These are phyloP conservation scores for Maconellicoccus hirsutus DNA, from an alignment of 1,140 invertebrate species.

Conservation along the genomic window DNA sequence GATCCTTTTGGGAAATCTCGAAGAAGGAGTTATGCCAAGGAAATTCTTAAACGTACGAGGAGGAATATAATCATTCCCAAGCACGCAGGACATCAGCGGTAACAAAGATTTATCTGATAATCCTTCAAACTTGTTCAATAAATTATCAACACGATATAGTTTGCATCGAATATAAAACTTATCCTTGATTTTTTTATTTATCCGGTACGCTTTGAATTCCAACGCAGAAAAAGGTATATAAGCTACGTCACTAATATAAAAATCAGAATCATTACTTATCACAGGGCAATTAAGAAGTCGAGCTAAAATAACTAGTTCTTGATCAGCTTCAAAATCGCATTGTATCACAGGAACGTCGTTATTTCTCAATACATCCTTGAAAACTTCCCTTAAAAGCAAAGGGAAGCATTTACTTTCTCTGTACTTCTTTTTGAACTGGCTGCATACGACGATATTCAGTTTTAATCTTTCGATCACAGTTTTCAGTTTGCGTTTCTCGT, in stretches of 20 bases:
- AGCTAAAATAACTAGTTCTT: slow-evolving; percentile 62
- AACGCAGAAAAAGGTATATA: slow-evolving; percentile 68
- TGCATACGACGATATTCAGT: slow-evolving; percentile 41
- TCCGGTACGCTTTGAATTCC: slow-evolving; percentile 32
- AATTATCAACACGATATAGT: slow-evolving; percentile 57
- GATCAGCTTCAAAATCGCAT: slow-evolving; percentile 77
- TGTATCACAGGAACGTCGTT: slow-evolving; percentile 51
- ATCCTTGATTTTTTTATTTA: slow-evolving; percentile 27
- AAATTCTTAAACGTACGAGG: slow-evolving; percentile 45
- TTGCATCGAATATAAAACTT: slow-evolving; percentile 44
- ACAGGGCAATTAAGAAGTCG: slow-evolving; percentile 64
- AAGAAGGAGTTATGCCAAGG: background rate
- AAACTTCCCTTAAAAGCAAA: slow-evolving; percentile 54
- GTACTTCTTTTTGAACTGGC: slow-evolving; percentile 21
- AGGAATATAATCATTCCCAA: slow-evolving; percentile 81
- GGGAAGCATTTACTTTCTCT: slow-evolving; percentile 43
- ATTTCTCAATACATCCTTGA: slow-evolving; percentile 50
- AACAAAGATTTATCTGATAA: slow-evolving; percentile 20
- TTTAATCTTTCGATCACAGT: slow-evolving; percentile 51
- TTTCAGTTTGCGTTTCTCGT: slow-evolving; percentile 58
- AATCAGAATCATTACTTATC: slow-evolving; percentile 82
- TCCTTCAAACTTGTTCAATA: slow-evolving; percentile 50
- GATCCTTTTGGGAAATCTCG: background rate
- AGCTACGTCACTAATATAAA: slow-evolving; percentile 69
- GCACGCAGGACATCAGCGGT: slow-evolving; percentile 62